Evolutionary conservation across 2,888 invertebrate species (phyloP).

Genomic region (Tetragnatha montana): DNA sequence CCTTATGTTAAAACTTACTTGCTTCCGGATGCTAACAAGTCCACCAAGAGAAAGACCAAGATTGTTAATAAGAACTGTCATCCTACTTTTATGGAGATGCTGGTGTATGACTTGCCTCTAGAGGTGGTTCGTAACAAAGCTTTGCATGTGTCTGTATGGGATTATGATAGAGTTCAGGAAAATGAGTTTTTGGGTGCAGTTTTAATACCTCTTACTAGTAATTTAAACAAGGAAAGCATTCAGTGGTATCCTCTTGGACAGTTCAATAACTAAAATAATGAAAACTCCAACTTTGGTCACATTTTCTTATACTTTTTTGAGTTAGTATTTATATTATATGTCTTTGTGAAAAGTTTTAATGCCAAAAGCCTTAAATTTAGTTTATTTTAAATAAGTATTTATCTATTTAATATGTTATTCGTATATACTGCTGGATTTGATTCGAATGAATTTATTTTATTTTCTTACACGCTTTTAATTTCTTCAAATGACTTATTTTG

Average conservation of each 20-base stretch:
- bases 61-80: constrained; percentile 93
- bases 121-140: constrained; percentile 74
- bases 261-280: constrained; percentile 18
- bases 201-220: constrained; percentile 84
- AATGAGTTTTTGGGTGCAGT: constrained; percentile 97
- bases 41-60: constrained; percentile 96
- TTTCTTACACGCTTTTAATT: too few relatives aligned
- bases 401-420: too few relatives aligned
- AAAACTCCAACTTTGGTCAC: not conserved
- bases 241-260: constrained; percentile 88
- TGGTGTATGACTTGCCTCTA: constrained; percentile 69
- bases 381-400: too few relatives aligned
- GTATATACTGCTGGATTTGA: too few relatives aligned
- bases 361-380: not conserved
- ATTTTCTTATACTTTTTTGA: not conserved
- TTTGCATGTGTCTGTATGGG: constrained; percentile 96
- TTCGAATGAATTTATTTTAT: too few relatives aligned
- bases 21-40: constrained; percentile 92
- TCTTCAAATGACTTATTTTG: too few relatives aligned
- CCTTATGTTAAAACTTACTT: constrained; percentile 83
- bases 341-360: not conserved
- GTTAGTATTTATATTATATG: not conserved
- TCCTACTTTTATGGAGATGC: constrained; percentile 90
- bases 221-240: constrained; percentile 86
- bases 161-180: constrained; percentile 93